Percentiles rank a stretch among this genome's conserved stretches.
These are phyloP conservation scores for Cyrtorhinus lividipennis DNA, from an alignment of 1,140 invertebrate species.

Conservation along the genomic window DNA sequence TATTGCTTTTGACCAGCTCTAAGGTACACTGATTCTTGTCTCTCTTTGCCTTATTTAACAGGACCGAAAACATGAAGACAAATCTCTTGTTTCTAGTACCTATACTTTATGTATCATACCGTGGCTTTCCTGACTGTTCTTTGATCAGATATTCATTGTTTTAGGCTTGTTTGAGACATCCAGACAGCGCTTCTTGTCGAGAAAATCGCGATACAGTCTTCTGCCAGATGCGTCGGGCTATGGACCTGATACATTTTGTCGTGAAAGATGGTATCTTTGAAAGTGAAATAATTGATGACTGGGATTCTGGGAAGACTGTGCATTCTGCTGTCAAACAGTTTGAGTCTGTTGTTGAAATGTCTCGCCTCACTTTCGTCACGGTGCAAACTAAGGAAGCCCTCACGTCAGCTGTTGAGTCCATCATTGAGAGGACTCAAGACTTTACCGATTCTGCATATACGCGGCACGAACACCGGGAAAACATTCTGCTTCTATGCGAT, in stretches of 20 bases:
- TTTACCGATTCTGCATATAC: constrained; percentile 99
- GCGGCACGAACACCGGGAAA: constrained; percentile 89
- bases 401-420: constrained; percentile 65
- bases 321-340: constrained; percentile 65
- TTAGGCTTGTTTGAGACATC: constrained; percentile 79
- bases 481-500: constrained; percentile 81
- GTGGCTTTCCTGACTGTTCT: too few relatives aligned
- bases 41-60: background rate
- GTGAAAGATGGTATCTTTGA: constrained; percentile 80
- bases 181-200: constrained; percentile 77
- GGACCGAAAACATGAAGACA: background rate
- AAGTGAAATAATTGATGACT: constrained; percentile 39
- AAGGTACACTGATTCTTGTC: constrained; percentile 45
- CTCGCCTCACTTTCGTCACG: constrained; percentile 24
- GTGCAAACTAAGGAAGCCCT: constrained; percentile 44
- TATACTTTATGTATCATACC: too few relatives aligned
- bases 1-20: constrained; percentile 92
- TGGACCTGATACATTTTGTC: constrained; percentile 95
- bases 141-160: too few relatives aligned
- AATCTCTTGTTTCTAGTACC: background rate
- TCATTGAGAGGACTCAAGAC: constrained; percentile 92
- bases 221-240: constrained; percentile 89
- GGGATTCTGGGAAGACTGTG: constrained; percentile 52
- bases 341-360: constrained; percentile 62
- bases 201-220: constrained; percentile 95